Evolutionary conservation across 2,888 invertebrate species (phyloP), one percentile per base, ranked within the genome.

Genomic region (Mamestra brassicae): DNA sequence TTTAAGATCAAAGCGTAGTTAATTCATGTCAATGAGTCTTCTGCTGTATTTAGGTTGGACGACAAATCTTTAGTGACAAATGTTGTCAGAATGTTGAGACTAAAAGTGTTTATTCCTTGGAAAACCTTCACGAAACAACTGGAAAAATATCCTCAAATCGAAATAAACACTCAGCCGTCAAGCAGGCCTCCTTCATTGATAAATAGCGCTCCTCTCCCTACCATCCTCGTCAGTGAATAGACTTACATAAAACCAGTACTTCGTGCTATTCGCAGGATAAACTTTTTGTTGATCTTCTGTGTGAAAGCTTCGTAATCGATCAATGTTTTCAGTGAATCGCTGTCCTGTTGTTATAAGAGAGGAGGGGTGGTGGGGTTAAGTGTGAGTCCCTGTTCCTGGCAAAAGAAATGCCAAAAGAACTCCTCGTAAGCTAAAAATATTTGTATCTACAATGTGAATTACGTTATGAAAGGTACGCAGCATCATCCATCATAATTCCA

Each of bases 401-500:
- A 66, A 76, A 80, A 45, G 45, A 68, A 58, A 70, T 55, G 52
- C 52, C 47, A 70, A 71, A 66, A 72, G 13, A 69, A 72, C 10
- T 64, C 55, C 52, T 42, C 15, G n/a, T 34, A 47, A 68, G 50
- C 45, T 76, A 63, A 60, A 71, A 26, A 71, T 69, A 60, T 76
- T 62, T 63, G 55, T 83, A 68, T 34, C 6, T 47, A 66, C 45
- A 36, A 64, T 70, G 45, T 75, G 67, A 75, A 73, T 78, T 75
- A 74, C 60, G 74, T 80, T 84, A 66, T 67, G 73, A 81, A 79
- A 80, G 73, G 79, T 86, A 84, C 83, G 47, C 61, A 58, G 71
- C 36, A 55, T 55, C 88, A 92, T 92, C 88, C 85, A 89, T 90
- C 92, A 92, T 89, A 80, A 80, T 85, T 87, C 71, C 74, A 78